Evolutionary conservation across 2,797 vertebrate genomes (phyloP).

Genomic region (Hybognathus amarus): DNA sequence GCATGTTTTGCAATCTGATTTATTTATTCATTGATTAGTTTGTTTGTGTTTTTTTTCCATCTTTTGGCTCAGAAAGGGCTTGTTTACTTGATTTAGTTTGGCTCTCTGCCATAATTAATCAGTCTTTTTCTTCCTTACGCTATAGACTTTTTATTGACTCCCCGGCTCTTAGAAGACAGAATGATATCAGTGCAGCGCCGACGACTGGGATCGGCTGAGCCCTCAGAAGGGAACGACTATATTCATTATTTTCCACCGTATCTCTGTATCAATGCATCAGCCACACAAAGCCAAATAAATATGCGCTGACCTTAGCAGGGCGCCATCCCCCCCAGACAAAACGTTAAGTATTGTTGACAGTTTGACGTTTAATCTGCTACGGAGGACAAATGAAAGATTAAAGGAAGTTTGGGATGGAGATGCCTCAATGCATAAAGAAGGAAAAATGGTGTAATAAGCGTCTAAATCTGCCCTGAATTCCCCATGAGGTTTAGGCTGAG

Average conservation of each 20-base stretch:
- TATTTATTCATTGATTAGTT: background rate
- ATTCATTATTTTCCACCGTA: constrained; percentile 42
- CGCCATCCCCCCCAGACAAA: constrained; percentile 29
- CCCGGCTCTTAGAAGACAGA: background rate
- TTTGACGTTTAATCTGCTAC: constrained; percentile 59
- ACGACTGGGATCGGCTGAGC: background rate
- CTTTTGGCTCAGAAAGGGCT: background rate
- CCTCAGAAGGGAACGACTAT: constrained; percentile 30
- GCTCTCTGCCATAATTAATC: background rate
- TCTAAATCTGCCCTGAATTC: background rate
- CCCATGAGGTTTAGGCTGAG: background rate
- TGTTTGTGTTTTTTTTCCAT: background rate
- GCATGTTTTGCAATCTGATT: background rate
- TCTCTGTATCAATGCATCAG: background rate
- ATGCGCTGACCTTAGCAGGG: constrained; percentile 47
- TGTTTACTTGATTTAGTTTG: background rate
- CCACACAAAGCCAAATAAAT: constrained; percentile 51
- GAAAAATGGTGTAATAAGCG: background rate
- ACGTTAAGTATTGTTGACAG: constrained; percentile 51
- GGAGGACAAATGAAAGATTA: constrained; percentile 53
- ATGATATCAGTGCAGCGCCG: constrained; percentile 8
- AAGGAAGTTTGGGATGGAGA: constrained; percentile 36
- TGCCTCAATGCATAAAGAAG: constrained; percentile 26
- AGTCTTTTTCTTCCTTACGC: background rate
- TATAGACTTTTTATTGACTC: background rate